These are phyloP conservation scores for Cylloceria caligata DNA, from an alignment of 2,888 invertebrate genomes.

Conservation along the genomic window DNA sequence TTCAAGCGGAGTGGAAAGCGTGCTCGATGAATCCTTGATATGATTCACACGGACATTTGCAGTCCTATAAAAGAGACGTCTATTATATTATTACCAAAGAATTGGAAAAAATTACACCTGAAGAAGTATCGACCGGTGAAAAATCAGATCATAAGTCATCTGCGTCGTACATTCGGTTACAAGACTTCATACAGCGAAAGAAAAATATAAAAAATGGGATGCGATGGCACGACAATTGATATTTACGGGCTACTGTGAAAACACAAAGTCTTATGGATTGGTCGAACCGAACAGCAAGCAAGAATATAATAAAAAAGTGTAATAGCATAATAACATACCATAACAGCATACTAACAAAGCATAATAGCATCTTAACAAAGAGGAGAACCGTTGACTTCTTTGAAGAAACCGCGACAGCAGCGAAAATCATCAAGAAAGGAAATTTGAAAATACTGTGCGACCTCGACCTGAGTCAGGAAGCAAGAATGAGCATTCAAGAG, in stretches of 20 bases:
- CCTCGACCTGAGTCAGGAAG: no score
- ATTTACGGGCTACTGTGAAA: slow-evolving; percentile 64
- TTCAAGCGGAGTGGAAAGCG: slow-evolving; percentile 66
- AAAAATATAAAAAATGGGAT: slow-evolving; percentile 67
- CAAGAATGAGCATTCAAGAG: no score
- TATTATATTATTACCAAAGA: slow-evolving; percentile 49
- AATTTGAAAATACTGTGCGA: no score
- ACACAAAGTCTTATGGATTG: slow-evolving; percentile 66
- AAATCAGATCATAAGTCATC: no score
- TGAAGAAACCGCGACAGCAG: no score
- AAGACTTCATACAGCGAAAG: slow-evolving; percentile 72
- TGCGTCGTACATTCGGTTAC: slow-evolving; percentile 62
- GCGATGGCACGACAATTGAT: slow-evolving; percentile 48
- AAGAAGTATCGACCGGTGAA: no score
- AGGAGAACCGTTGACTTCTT: slow-evolving; percentile 60
- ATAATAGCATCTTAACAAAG: no score
- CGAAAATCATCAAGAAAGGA: no score
- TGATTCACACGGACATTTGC: slow-evolving; percentile 80
- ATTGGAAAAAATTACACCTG: no score
- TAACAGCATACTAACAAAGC: no score
- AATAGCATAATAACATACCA: no score
- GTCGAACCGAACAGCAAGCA: slow-evolving; percentile 33
- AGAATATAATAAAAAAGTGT: no score
- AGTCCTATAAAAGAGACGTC: slow-evolving; percentile 80
- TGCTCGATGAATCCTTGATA: slow-evolving; percentile 72